Conservation (phyloP, 35 echinoderm and acorn worm species). For the Eucidaris tribuloides region DNA sequence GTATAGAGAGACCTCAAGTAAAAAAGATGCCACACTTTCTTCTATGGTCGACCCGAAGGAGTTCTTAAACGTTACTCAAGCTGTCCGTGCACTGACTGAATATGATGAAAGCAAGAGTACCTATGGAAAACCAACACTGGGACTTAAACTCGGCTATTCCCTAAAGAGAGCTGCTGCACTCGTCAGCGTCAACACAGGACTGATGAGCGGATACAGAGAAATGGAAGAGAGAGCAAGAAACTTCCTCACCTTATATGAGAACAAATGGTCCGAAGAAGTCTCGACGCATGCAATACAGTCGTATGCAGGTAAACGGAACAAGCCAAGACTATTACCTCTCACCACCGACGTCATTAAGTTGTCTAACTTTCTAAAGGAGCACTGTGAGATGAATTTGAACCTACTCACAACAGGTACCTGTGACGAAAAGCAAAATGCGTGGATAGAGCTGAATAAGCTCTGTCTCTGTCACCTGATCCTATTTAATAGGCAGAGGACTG, state of each 20-base stretch:
- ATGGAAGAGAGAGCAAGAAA: not conserved
- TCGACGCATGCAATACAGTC: not conserved
- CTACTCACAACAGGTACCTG: not conserved
- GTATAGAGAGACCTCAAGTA: not conserved
- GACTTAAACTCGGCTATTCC: not conserved
- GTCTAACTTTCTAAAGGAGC: not conserved
- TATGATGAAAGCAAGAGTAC: not conserved
- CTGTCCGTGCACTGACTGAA: not conserved
- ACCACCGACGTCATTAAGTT: not conserved
- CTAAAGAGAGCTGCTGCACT: not conserved
- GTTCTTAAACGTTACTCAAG: not conserved
- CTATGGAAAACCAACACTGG: not conserved
- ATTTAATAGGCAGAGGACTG: slow-evolving; percentile 64
- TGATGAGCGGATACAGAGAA: not conserved
- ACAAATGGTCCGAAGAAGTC: slow-evolving; percentile 4
- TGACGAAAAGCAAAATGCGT: not conserved
- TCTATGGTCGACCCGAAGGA: not conserved
- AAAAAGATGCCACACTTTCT: not conserved
- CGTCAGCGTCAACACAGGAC: not conserved
- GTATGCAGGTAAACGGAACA: not conserved
- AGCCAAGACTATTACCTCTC: not conserved
- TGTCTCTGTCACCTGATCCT: slow-evolving; percentile 23
- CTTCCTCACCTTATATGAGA: not conserved
- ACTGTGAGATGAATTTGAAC: not conserved
- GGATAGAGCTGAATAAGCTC: slow-evolving; percentile 27